Evolutionary conservation across 2,113 vertebrate genomes (phyloP).

Genomic region (Takifugu flavidus): DNA sequence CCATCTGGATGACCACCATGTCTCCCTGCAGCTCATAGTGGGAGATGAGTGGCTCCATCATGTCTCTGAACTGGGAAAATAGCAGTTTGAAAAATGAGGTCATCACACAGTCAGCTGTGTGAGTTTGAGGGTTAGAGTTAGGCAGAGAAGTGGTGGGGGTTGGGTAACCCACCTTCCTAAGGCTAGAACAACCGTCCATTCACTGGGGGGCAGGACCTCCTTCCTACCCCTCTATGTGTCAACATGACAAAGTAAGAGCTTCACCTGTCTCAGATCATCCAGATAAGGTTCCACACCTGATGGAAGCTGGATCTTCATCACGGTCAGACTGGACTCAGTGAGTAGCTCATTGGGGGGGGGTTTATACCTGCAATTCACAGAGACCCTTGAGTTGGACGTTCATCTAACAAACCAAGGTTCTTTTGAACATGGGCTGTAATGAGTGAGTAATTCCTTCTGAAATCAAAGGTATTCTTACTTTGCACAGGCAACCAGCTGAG

Average conservation of each 20-base stretch:
- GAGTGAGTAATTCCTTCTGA: too few species aligned
- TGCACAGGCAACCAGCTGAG: constrained; percentile 81
- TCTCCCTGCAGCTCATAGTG: constrained; percentile 80
- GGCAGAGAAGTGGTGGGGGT: too few species aligned
- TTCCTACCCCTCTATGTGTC: too few species aligned
- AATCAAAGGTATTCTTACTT: constrained; percentile 75
- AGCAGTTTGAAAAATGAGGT: background rate
- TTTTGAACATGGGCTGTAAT: too few species aligned
- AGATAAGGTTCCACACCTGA: constrained; percentile 78
- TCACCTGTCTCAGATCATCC: constrained; percentile 82
- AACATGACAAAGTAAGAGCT: background rate
- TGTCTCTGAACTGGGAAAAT: constrained; percentile 76
- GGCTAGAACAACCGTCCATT: too few species aligned
- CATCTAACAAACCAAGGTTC: background rate
- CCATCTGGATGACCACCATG: constrained; percentile 79
- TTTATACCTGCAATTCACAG: constrained; percentile 76
- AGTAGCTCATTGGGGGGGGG: constrained; percentile 60
- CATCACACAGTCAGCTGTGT: background rate
- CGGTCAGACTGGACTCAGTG: constrained; percentile 77
- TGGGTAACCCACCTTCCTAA: too few species aligned
- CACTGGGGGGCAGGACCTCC: too few species aligned
- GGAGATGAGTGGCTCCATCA: constrained; percentile 74
- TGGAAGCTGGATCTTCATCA: constrained; percentile 88
- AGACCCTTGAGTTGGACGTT: background rate
- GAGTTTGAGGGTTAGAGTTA: too few species aligned